phyloP scores from a whole-genome alignment of 2,113 vertebrate species.

The Cervus canadensis region DNA sequence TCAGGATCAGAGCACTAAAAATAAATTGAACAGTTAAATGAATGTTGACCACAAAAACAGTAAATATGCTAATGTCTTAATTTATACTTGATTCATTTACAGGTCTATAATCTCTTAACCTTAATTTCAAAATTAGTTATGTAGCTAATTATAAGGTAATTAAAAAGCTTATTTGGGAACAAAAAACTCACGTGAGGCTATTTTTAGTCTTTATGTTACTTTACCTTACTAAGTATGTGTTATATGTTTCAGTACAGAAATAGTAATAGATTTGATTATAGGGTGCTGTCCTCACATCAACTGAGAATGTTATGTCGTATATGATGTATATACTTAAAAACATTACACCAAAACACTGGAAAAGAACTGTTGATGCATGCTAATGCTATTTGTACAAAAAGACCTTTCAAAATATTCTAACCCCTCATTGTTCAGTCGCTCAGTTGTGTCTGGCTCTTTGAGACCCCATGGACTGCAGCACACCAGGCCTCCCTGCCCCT shows the following conservation, averaged over 20 bases:
- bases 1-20: background rate
- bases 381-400: background rate
- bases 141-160: background rate
- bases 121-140: background rate
- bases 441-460: background rate
- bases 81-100: background rate
- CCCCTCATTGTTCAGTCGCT: background rate
- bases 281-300: background rate
- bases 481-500: background rate
- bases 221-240: background rate
- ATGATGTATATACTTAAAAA: background rate
- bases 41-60: background rate
- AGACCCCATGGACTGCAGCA: background rate
- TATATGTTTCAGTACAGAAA: background rate
- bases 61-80: background rate
- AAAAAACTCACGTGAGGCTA: background rate
- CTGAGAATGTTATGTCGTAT: background rate
- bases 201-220: background rate
- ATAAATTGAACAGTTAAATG: background rate
- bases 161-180: background rate
- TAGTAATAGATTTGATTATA: background rate
- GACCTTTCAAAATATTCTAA: background rate
- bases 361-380: background rate
- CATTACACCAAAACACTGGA: background rate
- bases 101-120: background rate